Evolutionary conservation across 1,140 invertebrate genomes (phyloP).

Genomic region (Orussus abietinus): DNA sequence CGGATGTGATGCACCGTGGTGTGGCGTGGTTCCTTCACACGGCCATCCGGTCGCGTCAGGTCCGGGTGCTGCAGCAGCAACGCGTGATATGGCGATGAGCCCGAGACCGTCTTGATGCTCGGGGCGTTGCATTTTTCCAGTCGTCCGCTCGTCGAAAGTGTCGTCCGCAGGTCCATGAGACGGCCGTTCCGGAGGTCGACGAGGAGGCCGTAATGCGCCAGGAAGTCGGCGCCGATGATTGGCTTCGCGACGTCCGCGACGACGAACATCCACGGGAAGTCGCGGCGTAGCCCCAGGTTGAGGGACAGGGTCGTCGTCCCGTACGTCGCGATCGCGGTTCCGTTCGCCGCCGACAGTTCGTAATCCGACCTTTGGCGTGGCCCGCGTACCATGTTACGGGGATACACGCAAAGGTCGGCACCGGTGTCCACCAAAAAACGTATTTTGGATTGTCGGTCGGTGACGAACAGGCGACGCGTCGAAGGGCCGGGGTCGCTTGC

Average conservation of each 20-base stretch:
- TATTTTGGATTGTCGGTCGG: too few species aligned
- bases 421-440: too few species aligned
- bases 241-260: constrained; percentile 9
- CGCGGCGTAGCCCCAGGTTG: too few species aligned
- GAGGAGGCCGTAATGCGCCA: constrained; percentile 20
- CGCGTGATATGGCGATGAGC: neutral
- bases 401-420: too few species aligned
- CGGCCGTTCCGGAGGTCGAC: constrained; percentile 25
- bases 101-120: constrained; percentile 1
- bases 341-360: too few species aligned
- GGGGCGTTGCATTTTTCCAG: neutral
- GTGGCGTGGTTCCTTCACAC: constrained; percentile 7
- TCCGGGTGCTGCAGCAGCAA: constrained; percentile 12
- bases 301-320: too few species aligned
- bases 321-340: too few species aligned
- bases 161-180: constrained; percentile 19
- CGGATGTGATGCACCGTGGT: constrained; percentile 28
- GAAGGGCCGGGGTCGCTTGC: too few species aligned
- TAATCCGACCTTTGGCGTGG: too few species aligned
- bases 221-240: constrained; percentile 16
- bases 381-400: too few species aligned
- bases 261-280: too few species aligned
- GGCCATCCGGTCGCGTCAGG: constrained; percentile 10
- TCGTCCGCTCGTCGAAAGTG: constrained; percentile 8
- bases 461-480: too few species aligned